A percentile compares a stretch with the other conserved stretches of the same genome.
Evolutionary conservation across 1,140 invertebrate species (phyloP).

Genomic region (Piezodorus guildinii): DNA sequence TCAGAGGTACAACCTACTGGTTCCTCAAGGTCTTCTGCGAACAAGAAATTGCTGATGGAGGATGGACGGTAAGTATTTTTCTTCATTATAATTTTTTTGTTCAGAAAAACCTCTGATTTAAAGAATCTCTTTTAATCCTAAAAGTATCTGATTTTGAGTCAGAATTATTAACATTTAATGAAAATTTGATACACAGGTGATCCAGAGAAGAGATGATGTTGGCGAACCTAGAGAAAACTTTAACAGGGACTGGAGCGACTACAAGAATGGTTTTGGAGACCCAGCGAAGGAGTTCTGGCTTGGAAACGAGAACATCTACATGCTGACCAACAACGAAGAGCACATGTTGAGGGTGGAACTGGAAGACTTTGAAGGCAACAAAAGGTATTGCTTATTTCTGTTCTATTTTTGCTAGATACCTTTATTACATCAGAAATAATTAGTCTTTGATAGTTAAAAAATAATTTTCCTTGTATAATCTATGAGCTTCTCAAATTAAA

Average conservation of each 20-base stretch:
- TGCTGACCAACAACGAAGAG: constrained; percentile 88
- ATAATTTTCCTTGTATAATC: too few relatives aligned
- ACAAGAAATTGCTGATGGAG: constrained; percentile 78
- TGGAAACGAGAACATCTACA: constrained; percentile 88
- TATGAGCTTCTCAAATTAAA: too few relatives aligned
- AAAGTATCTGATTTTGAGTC: too few relatives aligned
- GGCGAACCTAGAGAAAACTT: constrained; percentile 81
- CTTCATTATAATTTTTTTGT: background rate
- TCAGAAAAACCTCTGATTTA: too few relatives aligned
- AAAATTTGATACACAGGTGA: constrained; percentile 48
- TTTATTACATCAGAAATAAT: too few relatives aligned
- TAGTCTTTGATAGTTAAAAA: too few relatives aligned
- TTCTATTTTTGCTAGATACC: background rate
- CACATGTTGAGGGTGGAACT: constrained; percentile 79
- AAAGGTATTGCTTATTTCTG: constrained; percentile 44
- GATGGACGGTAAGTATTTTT: constrained; percentile 72
- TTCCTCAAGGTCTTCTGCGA: constrained; percentile 86
- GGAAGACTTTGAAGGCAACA: constrained; percentile 87
- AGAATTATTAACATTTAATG: too few relatives aligned
- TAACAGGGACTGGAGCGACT: constrained; percentile 88
- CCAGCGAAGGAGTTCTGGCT: constrained; percentile 83
- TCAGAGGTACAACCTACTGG: constrained; percentile 80
- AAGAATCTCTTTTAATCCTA: too few relatives aligned
- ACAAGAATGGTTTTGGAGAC: constrained; percentile 89
- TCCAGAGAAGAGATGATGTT: constrained; percentile 77